A percentile compares a stretch with the other conserved stretches of the same genome.
These are phyloP conservation scores for Trichopoda pennipes DNA, from an alignment of 2,888 invertebrate genomes.

Conservation along the genomic window DNA sequence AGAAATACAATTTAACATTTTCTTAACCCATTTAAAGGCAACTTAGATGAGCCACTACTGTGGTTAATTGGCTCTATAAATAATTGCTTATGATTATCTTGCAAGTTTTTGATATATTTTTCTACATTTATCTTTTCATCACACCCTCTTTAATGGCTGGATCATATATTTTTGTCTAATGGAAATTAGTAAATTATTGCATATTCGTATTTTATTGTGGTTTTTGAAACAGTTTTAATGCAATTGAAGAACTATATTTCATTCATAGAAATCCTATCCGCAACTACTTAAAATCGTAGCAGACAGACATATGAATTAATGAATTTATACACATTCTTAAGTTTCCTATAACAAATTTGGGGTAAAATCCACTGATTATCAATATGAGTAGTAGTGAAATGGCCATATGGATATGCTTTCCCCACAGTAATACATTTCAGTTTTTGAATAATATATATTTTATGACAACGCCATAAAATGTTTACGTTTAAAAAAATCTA, in stretches of 20 bases:
- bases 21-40: slow-evolving; percentile 56
- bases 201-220: neutral
- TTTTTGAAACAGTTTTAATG: neutral
- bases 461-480: too few relatives aligned
- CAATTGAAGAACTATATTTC: neutral
- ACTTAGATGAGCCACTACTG: slow-evolving; percentile 49
- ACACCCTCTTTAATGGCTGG: slow-evolving; percentile 8
- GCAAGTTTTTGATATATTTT: slow-evolving; percentile 22
- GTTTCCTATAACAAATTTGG: too few relatives aligned
- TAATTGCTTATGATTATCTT: slow-evolving; percentile 30
- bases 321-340: too few relatives aligned
- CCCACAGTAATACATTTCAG: too few relatives aligned
- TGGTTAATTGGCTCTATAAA: slow-evolving; percentile 27
- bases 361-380: too few relatives aligned
- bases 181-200: neutral
- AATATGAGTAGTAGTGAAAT: too few relatives aligned
- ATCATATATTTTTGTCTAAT: neutral
- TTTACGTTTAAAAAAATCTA: too few relatives aligned
- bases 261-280: too few relatives aligned
- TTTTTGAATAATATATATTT: too few relatives aligned
- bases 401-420: too few relatives aligned
- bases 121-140: neutral
- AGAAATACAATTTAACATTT: slow-evolving; percentile 18
- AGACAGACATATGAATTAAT: too few relatives aligned
- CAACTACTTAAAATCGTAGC: too few relatives aligned